Base-by-base conservation (phyloP, 2,888 invertebrate species). In the Xestoiulus laeticollis region DNA sequence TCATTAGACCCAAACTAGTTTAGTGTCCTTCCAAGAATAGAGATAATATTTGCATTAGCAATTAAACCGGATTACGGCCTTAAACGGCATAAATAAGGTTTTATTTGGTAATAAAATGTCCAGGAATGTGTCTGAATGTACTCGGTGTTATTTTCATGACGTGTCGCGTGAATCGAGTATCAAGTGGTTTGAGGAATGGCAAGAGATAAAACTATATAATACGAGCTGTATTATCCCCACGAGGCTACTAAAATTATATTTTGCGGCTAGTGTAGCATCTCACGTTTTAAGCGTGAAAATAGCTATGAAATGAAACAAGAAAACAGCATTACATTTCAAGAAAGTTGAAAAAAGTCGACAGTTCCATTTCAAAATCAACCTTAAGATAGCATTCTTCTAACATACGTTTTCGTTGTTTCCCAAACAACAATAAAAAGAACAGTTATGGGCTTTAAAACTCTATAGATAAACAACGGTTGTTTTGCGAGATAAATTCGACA, bases 21-120 rank as follows among this genome's bases (percentile, higher is more conserved):
- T 68, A 68, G 26, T 8, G n/a, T 19, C 68, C 26, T 68, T 68
- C 68, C 26, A 68, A 26, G 68, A 68, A 68, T 10, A 68, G 68
- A 8, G 68, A 68, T 68, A 68, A 68, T 68, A 68, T 68, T 59
- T 68, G 68, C 68, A 68, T 68, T 68, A 68, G 68, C 68, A 68
- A 68, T 68, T 68, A 68, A 68, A 68, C 68, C 22, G 68, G 68
- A 68, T 68, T 68, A 68, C 68, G 68, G 26, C 26, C 68, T 68
- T 68, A 68, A 68, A 26, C 68, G 68, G 68, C 68, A 68, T 68
- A 68, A 26, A 68, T 68, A 68, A 68, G 68, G 68, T 68, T 68
- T 68, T 68, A 68, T 22, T 68, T 68, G 68, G 68, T 68, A 26
- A 26, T 68, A 68, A 68, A 68, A 22, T 2, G 68, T 19, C 68